These are phyloP conservation scores for Pammene fasciana DNA, from an alignment of 2,888 invertebrate species.

Conservation along the genomic window DNA sequence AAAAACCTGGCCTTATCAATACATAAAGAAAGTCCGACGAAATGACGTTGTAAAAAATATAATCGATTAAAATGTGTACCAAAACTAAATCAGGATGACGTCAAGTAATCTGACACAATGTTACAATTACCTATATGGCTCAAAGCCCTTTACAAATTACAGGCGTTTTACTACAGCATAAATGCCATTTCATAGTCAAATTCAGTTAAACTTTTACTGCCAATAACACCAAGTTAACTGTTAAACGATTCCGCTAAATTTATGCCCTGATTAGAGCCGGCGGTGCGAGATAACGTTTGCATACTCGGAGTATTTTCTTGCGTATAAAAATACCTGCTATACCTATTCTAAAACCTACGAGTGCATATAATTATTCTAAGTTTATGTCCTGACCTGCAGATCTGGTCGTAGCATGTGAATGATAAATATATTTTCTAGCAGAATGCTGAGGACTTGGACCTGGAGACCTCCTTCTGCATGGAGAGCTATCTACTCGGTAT, in stretches of 20 bases:
- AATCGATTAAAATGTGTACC: too few species aligned
- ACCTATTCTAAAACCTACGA: not conserved
- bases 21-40: too few species aligned
- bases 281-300: not conserved
- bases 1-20: too few species aligned
- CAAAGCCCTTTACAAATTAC: not conserved
- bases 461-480: too few species aligned
- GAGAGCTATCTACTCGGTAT: too few species aligned
- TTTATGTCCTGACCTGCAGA: too few species aligned
- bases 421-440: too few species aligned
- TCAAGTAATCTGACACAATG: too few species aligned
- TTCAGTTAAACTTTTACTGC: conserved; percentile 14
- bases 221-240: conserved; percentile 18
- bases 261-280: conserved; percentile 12
- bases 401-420: too few species aligned
- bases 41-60: too few species aligned
- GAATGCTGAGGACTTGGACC: too few species aligned
- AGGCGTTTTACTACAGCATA: not conserved
- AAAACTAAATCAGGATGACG: too few species aligned
- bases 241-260: conserved; percentile 20
- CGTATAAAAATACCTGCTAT: not conserved
- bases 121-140: not conserved
- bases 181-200: conserved; percentile 4
- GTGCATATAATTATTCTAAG: not conserved
- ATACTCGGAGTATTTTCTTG: conserved; percentile 4